Conservation (phyloP, 2,888 invertebrate species). For the Diarsia dahlii region DNA sequence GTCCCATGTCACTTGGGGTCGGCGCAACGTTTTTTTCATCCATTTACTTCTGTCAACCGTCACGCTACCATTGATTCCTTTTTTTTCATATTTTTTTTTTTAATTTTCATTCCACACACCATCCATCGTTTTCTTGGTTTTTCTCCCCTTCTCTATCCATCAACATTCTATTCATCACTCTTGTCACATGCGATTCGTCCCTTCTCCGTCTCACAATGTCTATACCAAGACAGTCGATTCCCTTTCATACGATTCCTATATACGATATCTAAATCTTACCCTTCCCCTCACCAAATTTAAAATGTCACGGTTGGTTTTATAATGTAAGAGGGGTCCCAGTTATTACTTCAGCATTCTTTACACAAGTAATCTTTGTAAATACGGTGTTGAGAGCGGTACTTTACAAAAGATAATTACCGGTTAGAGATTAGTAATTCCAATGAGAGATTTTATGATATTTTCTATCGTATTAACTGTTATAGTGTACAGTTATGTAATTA, state of each 20-base stretch:
- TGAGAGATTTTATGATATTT: constrained; percentile 32
- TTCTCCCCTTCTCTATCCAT: too few relatives aligned
- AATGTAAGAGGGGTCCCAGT: neutral
- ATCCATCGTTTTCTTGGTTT: too few relatives aligned
- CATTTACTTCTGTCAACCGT: too few relatives aligned
- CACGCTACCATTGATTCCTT: too few relatives aligned
- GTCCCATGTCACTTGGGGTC: too few relatives aligned
- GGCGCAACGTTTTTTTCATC: too few relatives aligned
- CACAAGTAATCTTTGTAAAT: neutral
- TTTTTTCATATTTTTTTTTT: too few relatives aligned
- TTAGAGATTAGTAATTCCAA: constrained; percentile 43
- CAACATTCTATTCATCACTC: too few relatives aligned
- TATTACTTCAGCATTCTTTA: neutral
- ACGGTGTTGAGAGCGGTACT: constrained; percentile 17
- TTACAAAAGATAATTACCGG: constrained; percentile 7
- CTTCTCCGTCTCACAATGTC: too few relatives aligned
- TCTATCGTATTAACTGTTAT: constrained; percentile 35
- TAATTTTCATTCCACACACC: too few relatives aligned
- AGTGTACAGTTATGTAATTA: constrained; percentile 56
- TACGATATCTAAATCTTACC: neutral
- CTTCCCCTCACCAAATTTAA: neutral
- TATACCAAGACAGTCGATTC: too few relatives aligned
- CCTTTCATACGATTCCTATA: neutral
- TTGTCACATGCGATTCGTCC: too few relatives aligned
- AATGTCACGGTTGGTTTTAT: neutral